Base-by-base conservation (phyloP, 2,797 vertebrate species). In the Poecilia wingei region DNA sequence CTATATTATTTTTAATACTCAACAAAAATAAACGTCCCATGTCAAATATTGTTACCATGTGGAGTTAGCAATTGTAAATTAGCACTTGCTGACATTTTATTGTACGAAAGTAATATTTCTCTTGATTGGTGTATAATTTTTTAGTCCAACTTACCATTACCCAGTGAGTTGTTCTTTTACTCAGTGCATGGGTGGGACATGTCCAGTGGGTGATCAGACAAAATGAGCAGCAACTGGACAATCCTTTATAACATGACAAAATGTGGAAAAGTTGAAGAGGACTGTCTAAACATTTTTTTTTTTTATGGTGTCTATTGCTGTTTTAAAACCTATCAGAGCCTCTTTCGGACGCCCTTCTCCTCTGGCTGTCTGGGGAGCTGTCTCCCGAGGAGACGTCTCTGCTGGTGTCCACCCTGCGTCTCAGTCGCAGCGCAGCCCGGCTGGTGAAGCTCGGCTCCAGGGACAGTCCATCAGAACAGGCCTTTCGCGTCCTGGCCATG, bases 311-410 rank as follows among this genome's bases (percentile, higher is more conserved):
- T 68, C 41, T 10, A 6, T 8, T 41, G 0, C 7, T 57, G 25
- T 68, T 22, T 45, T 0, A 33, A 47, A 85, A 33, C 16, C 72
- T 78, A 20, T 43, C 93, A 96, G 96, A 96, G 22, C 84, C 91
- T 16, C 86, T 95, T 0, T 95, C 96, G 77, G 96, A 97, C 82
- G 94, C 93, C 61, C 79, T 97, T 84, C 92, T 98, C 5, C 90
- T 91, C 43, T 98, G 97, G 97, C 89, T 98, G 74, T 95, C 97
- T 0, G 93, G 91, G 41, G 95, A 97, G 85, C 95, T 98, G 1
- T 96, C 96, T 0, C 96, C 96, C 87, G 96, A 97, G 46, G 95
- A 97, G 0, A 82, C 91, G 0, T 73, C 93, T 4, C 73, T 88
- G 49, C 89, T 97, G 45, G 88, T 92, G 0, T 76, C 89, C 1